These are phyloP conservation scores for Hermaeophaga mercurialis DNA, from an alignment of 2,888 invertebrate species.

Conservation along the genomic window DNA sequence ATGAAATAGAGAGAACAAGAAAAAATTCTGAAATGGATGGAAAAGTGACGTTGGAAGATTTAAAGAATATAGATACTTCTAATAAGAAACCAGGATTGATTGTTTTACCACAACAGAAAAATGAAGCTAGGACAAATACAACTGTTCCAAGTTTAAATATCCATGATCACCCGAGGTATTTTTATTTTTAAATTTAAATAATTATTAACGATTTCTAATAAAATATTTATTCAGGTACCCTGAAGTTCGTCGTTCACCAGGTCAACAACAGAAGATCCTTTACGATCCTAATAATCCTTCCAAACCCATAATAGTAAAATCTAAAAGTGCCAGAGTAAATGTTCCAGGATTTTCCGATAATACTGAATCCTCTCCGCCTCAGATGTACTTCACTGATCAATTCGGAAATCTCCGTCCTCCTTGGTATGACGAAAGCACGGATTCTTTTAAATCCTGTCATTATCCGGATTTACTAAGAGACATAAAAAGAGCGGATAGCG, in stretches of 20 bases:
- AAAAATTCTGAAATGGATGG: slow-evolving; percentile 48
- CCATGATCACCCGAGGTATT: slow-evolving; percentile 32
- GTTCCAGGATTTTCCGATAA: slow-evolving; percentile 53
- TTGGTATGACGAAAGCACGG: slow-evolving; percentile 65
- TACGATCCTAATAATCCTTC: slow-evolving; percentile 70
- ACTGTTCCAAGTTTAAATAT: slow-evolving; percentile 2
- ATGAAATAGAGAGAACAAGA: slow-evolving; percentile 51
- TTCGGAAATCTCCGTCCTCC: slow-evolving; percentile 59
- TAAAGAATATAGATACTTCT: slow-evolving; percentile 36
- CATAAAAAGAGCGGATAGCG: slow-evolving; percentile 71
- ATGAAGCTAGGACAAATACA: slow-evolving; percentile 25
- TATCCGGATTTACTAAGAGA: slow-evolving; percentile 68
- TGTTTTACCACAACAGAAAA: slow-evolving; percentile 48
- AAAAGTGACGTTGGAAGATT: slow-evolving; percentile 33
- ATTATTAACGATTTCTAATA: background rate
- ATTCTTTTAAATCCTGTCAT: slow-evolving; percentile 66
- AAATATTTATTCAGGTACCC: slow-evolving; percentile 25
- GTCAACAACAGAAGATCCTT: slow-evolving; percentile 59
- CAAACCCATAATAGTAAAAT: slow-evolving; percentile 74
- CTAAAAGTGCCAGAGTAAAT: slow-evolving; percentile 56
- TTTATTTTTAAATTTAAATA: background rate
- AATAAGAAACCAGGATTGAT: slow-evolving; percentile 52
- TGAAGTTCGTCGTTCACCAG: slow-evolving; percentile 32
- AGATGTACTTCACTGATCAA: slow-evolving; percentile 58
- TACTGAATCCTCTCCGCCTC: slow-evolving; percentile 46